Percentiles rank a stretch among this genome's conserved stretches.
phyloP scores from a whole-genome alignment of 2,888 invertebrate species.

The Periphyllus acericola region DNA sequence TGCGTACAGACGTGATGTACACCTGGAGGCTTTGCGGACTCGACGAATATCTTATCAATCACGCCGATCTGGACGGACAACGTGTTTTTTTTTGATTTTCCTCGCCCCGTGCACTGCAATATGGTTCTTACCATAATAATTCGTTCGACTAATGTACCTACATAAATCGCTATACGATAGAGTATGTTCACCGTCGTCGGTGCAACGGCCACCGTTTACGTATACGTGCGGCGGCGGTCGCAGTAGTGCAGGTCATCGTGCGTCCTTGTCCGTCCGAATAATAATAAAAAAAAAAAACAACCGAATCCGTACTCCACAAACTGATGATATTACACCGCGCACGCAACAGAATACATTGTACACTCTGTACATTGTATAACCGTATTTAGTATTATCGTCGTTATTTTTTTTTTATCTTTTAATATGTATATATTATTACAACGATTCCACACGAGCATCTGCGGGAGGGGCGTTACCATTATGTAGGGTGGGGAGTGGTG shows the following conservation, averaged over 20 bases:
- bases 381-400: neutral
- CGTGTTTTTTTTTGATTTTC: constrained; percentile 1
- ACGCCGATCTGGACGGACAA: neutral
- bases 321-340: neutral
- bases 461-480: constrained; percentile 21
- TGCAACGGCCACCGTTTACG: too few species aligned
- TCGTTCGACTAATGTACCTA: too few species aligned
- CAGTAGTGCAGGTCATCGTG: neutral
- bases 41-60: constrained; percentile 11
- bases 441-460: neutral
- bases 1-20: neutral
- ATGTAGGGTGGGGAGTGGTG: neutral
- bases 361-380: neutral
- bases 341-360: neutral
- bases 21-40: neutral
- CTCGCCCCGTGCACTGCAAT: neutral
- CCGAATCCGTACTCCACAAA: neutral
- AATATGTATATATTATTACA: constrained; percentile 4
- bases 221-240: too few species aligned
- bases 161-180: too few species aligned
- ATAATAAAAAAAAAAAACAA: neutral
- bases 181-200: too few species aligned
- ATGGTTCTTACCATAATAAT: neutral
- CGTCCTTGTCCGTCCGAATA: neutral
- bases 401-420: neutral